phyloP scores from a whole-genome alignment of 2,888 invertebrate species.

The Julus scanicus region DNA sequence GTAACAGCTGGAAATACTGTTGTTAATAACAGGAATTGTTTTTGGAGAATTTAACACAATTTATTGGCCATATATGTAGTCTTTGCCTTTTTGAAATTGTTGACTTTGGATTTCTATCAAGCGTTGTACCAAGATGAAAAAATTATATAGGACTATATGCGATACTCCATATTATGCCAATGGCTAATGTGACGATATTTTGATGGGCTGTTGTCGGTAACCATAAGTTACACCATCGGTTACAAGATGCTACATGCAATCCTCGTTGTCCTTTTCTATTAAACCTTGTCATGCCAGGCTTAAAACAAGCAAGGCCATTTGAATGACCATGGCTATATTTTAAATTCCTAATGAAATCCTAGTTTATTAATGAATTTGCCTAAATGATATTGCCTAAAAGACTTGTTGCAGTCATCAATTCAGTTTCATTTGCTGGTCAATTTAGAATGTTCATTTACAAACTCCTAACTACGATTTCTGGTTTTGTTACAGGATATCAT shows the following conservation, averaged over 20 bases:
- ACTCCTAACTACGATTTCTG: neutral
- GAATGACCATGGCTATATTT: neutral
- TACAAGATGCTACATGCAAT: neutral
- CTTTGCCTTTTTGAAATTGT: too few relatives aligned
- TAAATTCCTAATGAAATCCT: neutral
- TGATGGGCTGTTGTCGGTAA: neutral
- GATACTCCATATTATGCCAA: too few relatives aligned
- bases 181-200: neutral
- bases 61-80: too few relatives aligned
- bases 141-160: too few relatives aligned
- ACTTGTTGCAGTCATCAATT: neutral
- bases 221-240: neutral
- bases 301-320: neutral
- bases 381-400: neutral
- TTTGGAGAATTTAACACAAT: too few relatives aligned
- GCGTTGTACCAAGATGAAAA: too few relatives aligned
- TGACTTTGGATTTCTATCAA: too few relatives aligned
- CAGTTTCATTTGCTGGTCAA: neutral
- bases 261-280: neutral
- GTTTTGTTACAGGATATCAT: neutral
- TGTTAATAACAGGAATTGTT: too few relatives aligned
- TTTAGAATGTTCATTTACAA: neutral
- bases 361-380: neutral
- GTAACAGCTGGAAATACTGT: too few relatives aligned
- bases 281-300: neutral